These are phyloP conservation scores for Fregata magnificens DNA, from an alignment of 2,113 vertebrate species.

Conservation along the genomic window DNA sequence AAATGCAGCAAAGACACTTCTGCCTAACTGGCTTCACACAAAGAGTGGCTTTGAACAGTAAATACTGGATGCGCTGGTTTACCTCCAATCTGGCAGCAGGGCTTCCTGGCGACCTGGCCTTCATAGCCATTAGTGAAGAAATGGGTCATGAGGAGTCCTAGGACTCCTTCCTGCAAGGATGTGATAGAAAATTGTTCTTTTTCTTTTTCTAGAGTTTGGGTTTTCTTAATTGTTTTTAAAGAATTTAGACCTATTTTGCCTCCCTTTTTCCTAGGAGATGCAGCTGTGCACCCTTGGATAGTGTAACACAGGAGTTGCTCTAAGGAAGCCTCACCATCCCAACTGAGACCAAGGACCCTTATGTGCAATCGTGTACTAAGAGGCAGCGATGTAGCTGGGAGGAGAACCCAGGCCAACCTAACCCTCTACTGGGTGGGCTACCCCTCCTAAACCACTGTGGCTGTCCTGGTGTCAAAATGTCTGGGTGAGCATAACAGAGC, in stretches of 20 bases:
- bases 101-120: neutral
- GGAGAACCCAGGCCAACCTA: neutral
- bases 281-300: neutral
- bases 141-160: neutral
- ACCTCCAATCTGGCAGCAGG: neutral
- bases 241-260: neutral
- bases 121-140: neutral
- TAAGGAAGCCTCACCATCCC: neutral
- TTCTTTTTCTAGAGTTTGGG: neutral
- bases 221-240: neutral
- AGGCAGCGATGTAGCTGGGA: neutral
- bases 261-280: neutral
- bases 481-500: neutral
- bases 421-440: neutral
- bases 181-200: neutral
- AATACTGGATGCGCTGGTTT: neutral
- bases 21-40: neutral
- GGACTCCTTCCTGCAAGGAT: neutral
- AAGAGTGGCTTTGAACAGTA: conserved; percentile 43
- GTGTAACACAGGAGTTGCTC: neutral
- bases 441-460: neutral
- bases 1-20: neutral
- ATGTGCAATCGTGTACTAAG: neutral
- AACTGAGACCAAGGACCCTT: neutral
- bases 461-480: neutral